These are phyloP conservation scores for Gryllus bimaculatus DNA, from an alignment of 1,140 invertebrate genomes.

Conservation along the genomic window DNA sequence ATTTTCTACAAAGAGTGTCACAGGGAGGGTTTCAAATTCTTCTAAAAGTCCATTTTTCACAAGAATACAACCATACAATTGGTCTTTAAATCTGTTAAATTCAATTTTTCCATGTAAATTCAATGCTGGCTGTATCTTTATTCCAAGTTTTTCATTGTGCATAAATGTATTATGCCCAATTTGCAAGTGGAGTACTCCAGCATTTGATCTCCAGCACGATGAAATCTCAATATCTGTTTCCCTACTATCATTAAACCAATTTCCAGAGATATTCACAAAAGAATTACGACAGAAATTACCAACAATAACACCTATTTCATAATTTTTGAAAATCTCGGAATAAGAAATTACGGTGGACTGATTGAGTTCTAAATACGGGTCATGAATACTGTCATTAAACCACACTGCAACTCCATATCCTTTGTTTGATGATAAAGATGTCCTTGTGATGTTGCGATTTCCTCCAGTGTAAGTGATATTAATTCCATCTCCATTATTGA, in stretches of 20 bases:
- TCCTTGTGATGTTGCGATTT: slow-evolving; percentile 75
- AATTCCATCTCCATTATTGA: slow-evolving; percentile 85
- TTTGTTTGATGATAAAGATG: slow-evolving; percentile 66
- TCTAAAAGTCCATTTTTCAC: slow-evolving; percentile 76
- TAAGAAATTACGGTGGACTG: slow-evolving; percentile 82
- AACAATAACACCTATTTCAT: slow-evolving; percentile 71
- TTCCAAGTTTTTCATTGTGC: slow-evolving; percentile 61
- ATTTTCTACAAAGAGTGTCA: slow-evolving; percentile 66
- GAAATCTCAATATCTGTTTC: slow-evolving; percentile 66
- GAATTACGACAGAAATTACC: slow-evolving; percentile 66
- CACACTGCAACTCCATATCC: slow-evolving; percentile 78
- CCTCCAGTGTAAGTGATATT: slow-evolving; percentile 90
- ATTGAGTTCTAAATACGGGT: slow-evolving; percentile 64
- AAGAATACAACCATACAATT: slow-evolving; percentile 71
- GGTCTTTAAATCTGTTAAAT: slow-evolving; percentile 77
- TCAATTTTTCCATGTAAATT: slow-evolving; percentile 72
- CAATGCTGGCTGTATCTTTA: slow-evolving; percentile 74
- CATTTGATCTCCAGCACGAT: slow-evolving; percentile 56
- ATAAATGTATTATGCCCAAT: slow-evolving; percentile 80
- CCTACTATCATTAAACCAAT: slow-evolving; percentile 66
- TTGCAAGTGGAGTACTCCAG: slow-evolving; percentile 49
- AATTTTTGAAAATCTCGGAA: slow-evolving; percentile 73
- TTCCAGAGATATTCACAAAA: slow-evolving; percentile 77
- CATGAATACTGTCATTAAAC: slow-evolving; percentile 78
- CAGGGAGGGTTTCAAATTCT: slow-evolving; percentile 54